Percentiles rank a stretch among this genome's conserved stretches.
Evolutionary conservation across 2,797 vertebrate genomes (phyloP).

Genomic region (Selene dorsalis): DNA sequence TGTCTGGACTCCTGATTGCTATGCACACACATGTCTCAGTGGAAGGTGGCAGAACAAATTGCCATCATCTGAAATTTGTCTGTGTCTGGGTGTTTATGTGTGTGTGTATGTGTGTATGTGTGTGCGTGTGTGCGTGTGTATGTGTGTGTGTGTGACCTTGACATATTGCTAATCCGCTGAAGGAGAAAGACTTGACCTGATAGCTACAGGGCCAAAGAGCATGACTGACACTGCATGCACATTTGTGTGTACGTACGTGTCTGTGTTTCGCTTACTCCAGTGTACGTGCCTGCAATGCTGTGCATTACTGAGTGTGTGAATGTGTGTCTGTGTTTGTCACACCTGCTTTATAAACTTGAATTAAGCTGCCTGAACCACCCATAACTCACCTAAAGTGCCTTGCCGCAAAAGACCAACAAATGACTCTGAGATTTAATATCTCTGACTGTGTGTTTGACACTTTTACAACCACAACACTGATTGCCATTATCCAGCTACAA

Average conservation of each 20-base stretch:
- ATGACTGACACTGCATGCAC: constrained; percentile 57
- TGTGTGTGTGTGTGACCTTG: constrained; percentile 60
- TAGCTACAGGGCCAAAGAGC: constrained; percentile 63
- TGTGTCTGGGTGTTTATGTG: constrained; percentile 27
- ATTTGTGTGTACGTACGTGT: constrained; percentile 51
- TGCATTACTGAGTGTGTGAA: constrained; percentile 25
- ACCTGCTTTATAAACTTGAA: constrained; percentile 60
- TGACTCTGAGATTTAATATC: constrained; percentile 62
- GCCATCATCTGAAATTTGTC: constrained; percentile 63
- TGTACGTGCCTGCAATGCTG: constrained; percentile 37
- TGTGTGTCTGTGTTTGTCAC: constrained; percentile 38
- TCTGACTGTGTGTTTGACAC: constrained; percentile 50
- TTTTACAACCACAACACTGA: constrained; percentile 63
- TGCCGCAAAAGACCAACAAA: constrained; percentile 61
- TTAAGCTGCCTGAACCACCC: constrained; percentile 23
- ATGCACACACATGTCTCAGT: constrained; percentile 71
- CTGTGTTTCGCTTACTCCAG: constrained; percentile 23
- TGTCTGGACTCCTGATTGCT: constrained; percentile 75
- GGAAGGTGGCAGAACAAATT: constrained; percentile 79
- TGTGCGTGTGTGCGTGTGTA: constrained; percentile 24
- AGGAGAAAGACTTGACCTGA: constrained; percentile 74
- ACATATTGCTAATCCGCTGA: constrained; percentile 68
- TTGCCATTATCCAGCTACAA: constrained; percentile 62
- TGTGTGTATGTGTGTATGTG: constrained; percentile 29
- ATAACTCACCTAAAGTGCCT: constrained; percentile 62